These are phyloP conservation scores for Willisornis vidua DNA, from an alignment of 2,113 vertebrate genomes.

Conservation along the genomic window DNA sequence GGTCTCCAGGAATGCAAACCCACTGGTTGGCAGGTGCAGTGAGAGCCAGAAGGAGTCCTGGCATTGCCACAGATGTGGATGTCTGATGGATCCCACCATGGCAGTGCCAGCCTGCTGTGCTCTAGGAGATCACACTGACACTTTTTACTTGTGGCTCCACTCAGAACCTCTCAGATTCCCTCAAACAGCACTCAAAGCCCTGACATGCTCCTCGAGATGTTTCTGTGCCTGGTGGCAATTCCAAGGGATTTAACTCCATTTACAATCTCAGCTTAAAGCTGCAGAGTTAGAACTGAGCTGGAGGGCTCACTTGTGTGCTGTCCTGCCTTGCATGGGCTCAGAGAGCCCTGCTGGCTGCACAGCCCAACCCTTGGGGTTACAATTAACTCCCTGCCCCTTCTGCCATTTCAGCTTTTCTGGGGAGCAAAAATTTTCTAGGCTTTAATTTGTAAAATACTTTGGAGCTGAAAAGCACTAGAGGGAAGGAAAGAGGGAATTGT, in stretches of 20 bases:
- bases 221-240: not conserved
- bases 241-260: not conserved
- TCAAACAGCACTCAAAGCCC: not conserved
- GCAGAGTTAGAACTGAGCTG: not conserved
- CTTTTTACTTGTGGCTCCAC: not conserved
- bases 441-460: constrained; percentile 29
- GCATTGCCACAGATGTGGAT: fast-evolving
- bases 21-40: not conserved
- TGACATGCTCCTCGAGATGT: not conserved
- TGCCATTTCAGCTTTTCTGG: not conserved
- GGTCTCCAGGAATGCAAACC: not conserved
- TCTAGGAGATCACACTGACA: not conserved
- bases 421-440: not conserved
- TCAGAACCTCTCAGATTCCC: not conserved
- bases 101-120: not conserved
- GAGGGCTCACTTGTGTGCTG: not conserved
- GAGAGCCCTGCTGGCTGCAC: not conserved
- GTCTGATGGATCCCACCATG: not conserved
- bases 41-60: not conserved
- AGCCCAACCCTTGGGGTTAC: not conserved
- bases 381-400: not conserved
- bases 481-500: not conserved
- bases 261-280: not conserved
- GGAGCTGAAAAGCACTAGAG: not conserved
- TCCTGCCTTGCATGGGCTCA: not conserved